phyloP scores from a whole-genome alignment of 2,888 invertebrate species.

The Leptopilina syphax region DNA sequence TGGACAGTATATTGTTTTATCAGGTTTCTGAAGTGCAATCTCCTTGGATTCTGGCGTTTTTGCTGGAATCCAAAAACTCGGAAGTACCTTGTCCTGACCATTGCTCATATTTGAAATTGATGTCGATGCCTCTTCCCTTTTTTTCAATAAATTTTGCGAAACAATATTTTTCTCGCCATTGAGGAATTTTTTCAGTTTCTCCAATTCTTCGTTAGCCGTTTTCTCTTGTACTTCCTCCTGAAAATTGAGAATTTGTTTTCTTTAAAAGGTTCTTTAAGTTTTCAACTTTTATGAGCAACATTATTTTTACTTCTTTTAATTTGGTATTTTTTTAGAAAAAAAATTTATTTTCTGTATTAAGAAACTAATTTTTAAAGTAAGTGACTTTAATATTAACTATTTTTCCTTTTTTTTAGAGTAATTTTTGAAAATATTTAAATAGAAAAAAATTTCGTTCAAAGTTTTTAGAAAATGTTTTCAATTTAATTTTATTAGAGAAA shows the following conservation, averaged over 20 bases:
- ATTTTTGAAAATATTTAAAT: too few relatives aligned
- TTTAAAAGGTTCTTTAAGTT: neutral
- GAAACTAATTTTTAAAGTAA: too few relatives aligned
- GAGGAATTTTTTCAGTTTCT: slow-evolving; percentile 87
- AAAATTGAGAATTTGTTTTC: neutral
- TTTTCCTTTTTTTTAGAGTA: too few relatives aligned
- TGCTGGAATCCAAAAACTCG: slow-evolving; percentile 98
- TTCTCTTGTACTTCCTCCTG: slow-evolving; percentile 83
- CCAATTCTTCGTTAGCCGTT: slow-evolving; percentile 85
- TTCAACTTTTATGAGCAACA: too few relatives aligned
- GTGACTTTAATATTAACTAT: too few relatives aligned
- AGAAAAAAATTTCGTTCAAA: too few relatives aligned
- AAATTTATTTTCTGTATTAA: too few relatives aligned
- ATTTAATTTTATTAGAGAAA: too few relatives aligned
- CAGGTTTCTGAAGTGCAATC: slow-evolving; percentile 85
- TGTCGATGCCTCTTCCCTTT: slow-evolving; percentile 53
- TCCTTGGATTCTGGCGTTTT: slow-evolving; percentile 91
- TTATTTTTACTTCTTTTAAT: too few relatives aligned
- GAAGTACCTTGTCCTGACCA: slow-evolving; percentile 88
- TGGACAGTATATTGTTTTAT: slow-evolving; percentile 88
- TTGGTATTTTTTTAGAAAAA: too few relatives aligned
- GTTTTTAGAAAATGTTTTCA: too few relatives aligned
- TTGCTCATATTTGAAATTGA: slow-evolving; percentile 89
- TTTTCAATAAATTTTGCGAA: slow-evolving; percentile 52
- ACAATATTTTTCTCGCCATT: slow-evolving; percentile 89